Conservation (phyloP, 2,113 vertebrate species). For the Callospermophilus lateralis region DNA sequence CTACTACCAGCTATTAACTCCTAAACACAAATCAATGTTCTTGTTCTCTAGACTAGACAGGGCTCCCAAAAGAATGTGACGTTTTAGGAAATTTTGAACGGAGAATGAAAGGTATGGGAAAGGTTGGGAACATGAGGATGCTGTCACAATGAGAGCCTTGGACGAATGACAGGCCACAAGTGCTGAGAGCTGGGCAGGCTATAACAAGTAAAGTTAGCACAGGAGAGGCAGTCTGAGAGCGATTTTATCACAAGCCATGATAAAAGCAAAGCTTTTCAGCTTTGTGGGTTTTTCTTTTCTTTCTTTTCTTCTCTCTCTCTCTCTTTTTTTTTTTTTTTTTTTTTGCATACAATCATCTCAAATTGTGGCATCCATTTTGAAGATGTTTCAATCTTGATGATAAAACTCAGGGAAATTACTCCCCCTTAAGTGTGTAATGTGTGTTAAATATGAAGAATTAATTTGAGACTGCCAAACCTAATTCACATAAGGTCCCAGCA, state of each 20-base stretch:
- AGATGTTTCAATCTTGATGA: constrained; percentile 58
- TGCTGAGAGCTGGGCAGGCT: background rate
- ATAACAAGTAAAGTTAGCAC: background rate
- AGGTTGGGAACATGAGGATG: background rate
- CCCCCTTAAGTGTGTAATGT: constrained; percentile 18
- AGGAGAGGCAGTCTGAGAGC: rapidly evolving
- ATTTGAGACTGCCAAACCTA: constrained; percentile 32
- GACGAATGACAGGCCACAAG: background rate
- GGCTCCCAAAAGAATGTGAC: background rate
- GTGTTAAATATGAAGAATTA: constrained; percentile 67
- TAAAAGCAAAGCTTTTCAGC: background rate
- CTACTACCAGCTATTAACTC: constrained; percentile 75
- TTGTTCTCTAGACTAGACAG: constrained; percentile 60
- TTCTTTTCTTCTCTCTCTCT: too few species aligned
- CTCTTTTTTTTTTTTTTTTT: background rate
- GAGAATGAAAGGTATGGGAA: background rate
- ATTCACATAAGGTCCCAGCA: constrained; percentile 72
- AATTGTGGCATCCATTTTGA: constrained; percentile 70
- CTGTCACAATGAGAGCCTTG: background rate
- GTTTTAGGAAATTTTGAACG: constrained; percentile 38
- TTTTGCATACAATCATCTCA: constrained; percentile 44
- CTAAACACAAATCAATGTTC: constrained; percentile 76
- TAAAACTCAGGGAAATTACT: constrained; percentile 73
- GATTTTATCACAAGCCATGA: background rate
- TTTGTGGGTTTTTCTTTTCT: background rate